Percentiles rank a stretch among this genome's conserved stretches.
phyloP scores from a whole-genome alignment of 2,113 vertebrate genomes.

The Natator depressus region DNA sequence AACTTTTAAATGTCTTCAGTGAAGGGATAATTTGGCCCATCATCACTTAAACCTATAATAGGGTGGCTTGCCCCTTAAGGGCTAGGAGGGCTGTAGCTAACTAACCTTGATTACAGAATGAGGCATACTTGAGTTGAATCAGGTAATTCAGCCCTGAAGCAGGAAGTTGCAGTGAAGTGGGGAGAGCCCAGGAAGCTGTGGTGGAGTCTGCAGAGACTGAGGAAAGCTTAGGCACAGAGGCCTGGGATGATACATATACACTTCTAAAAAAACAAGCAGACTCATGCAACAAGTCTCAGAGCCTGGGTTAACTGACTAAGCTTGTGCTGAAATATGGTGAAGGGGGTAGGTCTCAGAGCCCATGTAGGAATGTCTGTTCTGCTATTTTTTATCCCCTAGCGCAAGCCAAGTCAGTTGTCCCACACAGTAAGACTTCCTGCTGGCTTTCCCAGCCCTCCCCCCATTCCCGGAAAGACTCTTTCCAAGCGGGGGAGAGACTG shows the following conservation, averaged over 20 bases:
- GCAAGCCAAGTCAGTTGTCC: too few species aligned
- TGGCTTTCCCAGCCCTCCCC: too few species aligned
- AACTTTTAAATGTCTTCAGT: background rate
- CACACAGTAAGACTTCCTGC: background rate
- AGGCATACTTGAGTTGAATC: background rate
- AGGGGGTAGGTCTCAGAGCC: background rate
- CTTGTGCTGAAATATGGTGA: background rate
- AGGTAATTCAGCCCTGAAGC: too few species aligned
- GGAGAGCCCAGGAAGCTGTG: background rate
- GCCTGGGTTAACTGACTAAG: background rate
- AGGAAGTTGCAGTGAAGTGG: background rate
- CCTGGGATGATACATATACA: background rate
- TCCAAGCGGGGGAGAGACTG: background rate
- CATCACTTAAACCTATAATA: background rate
- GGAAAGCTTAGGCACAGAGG: background rate
- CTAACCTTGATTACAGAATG: background rate
- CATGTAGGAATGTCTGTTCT: background rate
- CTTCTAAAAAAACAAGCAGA: background rate
- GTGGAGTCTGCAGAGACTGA: background rate
- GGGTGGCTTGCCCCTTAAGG: background rate
- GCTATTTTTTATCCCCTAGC: background rate
- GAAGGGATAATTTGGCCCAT: background rate
- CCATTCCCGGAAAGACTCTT: background rate
- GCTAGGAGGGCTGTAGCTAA: background rate
- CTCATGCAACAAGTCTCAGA: background rate